These are phyloP conservation scores for Strix aluco DNA, from an alignment of 2,113 vertebrate species.

Conservation along the genomic window DNA sequence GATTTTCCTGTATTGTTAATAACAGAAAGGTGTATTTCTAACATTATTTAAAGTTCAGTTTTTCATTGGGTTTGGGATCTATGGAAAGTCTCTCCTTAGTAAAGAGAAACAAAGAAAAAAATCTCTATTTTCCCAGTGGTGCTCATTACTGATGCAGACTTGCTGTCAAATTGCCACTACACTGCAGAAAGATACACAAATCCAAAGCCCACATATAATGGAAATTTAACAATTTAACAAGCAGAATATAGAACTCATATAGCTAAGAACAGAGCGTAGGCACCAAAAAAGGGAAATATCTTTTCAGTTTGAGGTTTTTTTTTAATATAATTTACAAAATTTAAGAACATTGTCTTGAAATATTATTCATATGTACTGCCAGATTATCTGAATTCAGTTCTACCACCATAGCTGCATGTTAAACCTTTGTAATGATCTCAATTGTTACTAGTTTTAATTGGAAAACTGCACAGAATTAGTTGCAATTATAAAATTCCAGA, in stretches of 20 bases:
- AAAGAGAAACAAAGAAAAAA: background rate
- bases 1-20: background rate
- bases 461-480: background rate
- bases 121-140: background rate
- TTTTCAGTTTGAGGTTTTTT: background rate
- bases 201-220: background rate
- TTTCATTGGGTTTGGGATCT: background rate
- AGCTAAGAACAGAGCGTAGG: background rate
- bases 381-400: background rate
- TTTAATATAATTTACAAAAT: background rate
- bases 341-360: background rate
- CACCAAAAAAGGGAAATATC: background rate
- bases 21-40: background rate
- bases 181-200: background rate
- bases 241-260: background rate
- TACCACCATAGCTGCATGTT: background rate
- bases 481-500: background rate
- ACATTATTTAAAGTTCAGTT: background rate
- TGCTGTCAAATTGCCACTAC: background rate
- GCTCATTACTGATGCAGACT: conserved; percentile 5
- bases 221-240: conserved; percentile 9
- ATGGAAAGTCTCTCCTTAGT: background rate
- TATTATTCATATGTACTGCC: background rate
- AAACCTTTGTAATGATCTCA: background rate
- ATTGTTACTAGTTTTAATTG: background rate